Percentiles rank a stretch among this genome's conserved stretches.
Conservation (phyloP, 1,140 invertebrate genomes). For the Drosophila kanapiae region DNA sequence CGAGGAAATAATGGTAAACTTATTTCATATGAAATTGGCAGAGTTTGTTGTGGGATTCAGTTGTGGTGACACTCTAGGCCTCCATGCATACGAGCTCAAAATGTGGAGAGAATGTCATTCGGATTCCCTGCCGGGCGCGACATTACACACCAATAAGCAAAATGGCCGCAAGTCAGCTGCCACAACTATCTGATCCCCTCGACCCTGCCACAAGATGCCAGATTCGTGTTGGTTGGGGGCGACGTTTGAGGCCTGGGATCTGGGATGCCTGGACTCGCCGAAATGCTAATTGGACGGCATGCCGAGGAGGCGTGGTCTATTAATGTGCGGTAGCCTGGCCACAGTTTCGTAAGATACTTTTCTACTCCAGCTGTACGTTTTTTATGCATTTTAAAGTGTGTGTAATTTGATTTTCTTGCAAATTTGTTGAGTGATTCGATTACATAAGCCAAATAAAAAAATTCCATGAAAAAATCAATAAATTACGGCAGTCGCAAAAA, state of each 20-base stretch:
- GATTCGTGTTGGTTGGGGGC: conserved; percentile 59
- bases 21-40: too few relatives aligned
- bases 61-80: background rate
- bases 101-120: conserved; percentile 59
- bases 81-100: conserved; percentile 4
- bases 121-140: conserved; percentile 41
- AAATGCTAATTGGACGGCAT: conserved; percentile 72
- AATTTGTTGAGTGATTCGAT: conserved; percentile 74
- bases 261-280: conserved; percentile 23
- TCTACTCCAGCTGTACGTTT: conserved; percentile 5
- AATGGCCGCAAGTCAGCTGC: conserved; percentile 29
- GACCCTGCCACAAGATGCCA: conserved; percentile 40
- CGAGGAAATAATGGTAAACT: background rate
- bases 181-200: conserved; percentile 30
- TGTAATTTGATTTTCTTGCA: conserved; percentile 73
- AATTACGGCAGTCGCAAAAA: conserved; percentile 28
- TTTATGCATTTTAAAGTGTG: conserved; percentile 61
- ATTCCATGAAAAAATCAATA: conserved; percentile 50
- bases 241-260: conserved; percentile 38
- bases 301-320: conserved; percentile 63
- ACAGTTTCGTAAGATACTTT: conserved; percentile 1
- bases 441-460: conserved; percentile 56
- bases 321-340: conserved; percentile 49
- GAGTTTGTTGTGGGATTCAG: background rate
- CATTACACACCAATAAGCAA: conserved; percentile 47